Evolutionary conservation across 2,113 vertebrate species (phyloP), one percentile per base, ranked within the genome.

Genomic region (Hassar affinis): DNA sequence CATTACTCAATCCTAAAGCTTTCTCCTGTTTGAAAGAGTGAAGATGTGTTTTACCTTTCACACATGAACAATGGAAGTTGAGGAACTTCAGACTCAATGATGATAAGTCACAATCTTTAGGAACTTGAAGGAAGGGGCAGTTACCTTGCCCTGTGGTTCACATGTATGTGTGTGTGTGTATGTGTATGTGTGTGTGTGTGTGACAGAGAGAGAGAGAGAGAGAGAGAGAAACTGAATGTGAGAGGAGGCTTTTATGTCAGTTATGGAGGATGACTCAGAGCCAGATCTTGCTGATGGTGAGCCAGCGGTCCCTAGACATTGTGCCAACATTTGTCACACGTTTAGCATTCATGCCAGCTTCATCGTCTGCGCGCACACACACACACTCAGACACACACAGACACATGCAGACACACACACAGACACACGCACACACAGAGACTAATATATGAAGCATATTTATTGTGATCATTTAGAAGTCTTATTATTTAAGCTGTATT

Each of bases 291-390:
- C 72, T 83, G 81, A 76, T 77, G 72, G 72, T 66, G 72, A 64
- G 81, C 72, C 72, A 83, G 54, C 33, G 22, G 33, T 77, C 74
- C 59, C 72, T 22, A 47, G 30, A 51, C 59, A 77, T 51, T 10
- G 59, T 77, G 81, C 81, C 81, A 83, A 83, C 72, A 83, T 77
- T 82, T 82, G 81, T 82, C 81, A 62, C 81, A 82, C 27, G 22
- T 82, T 83, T 49, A 64, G 72, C 79, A 68, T 81, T 74, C 47
- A 80, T 81, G 77, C 76, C 61, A 81, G 87, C 88, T 88, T 89
- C 92, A 92, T 83, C 89, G 90, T 92, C 91, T 91, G 90, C 89
- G 88, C 89, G 87, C 79, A 71, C 61, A 69, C 82, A 77, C 45
- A 68, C 78, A 76, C 57, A 45, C 27, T 45, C 42, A 59, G 68